phyloP scores from a whole-genome alignment of 1,140 invertebrate species.

The Hylaeus anthracinus region DNA sequence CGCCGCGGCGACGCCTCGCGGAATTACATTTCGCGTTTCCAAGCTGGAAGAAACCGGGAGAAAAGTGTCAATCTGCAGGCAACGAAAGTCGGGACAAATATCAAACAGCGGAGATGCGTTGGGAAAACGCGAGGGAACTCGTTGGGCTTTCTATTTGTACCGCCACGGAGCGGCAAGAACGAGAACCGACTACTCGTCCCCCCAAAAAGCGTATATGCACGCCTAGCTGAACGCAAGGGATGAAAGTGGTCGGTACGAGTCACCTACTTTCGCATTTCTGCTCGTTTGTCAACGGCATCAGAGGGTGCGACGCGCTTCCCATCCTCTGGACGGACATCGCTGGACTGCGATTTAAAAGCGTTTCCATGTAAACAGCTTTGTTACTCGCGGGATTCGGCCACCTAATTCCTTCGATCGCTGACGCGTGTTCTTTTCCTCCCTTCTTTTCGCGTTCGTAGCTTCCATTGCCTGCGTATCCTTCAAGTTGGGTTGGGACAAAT shows the following conservation, averaged over 20 bases:
- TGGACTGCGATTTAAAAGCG: conserved; percentile 69
- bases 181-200: not conserved
- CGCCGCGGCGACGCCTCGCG: not conserved
- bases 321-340: conserved; percentile 28
- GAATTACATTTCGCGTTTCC: conserved; percentile 39
- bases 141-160: not conserved
- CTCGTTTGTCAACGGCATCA: conserved; percentile 68
- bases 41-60: not conserved
- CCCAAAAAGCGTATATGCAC: not conserved
- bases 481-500: too few relatives aligned
- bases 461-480: not conserved
- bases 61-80: conserved; percentile 29
- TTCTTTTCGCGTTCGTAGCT: not conserved
- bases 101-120: not conserved
- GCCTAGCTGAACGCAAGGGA: conserved; percentile 17
- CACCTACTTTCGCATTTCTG: conserved; percentile 74
- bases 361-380: conserved; percentile 70
- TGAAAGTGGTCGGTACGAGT: conserved; percentile 59
- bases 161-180: not conserved
- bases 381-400: conserved; percentile 54
- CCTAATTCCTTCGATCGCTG: conserved; percentile 61
- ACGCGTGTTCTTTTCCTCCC: conserved; percentile 29
- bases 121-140: conserved; percentile 6
- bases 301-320: conserved; percentile 24
- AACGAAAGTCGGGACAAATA: conserved; percentile 29